Percentiles rank a stretch among this genome's conserved stretches.
phyloP scores from a whole-genome alignment of 2,113 vertebrate genomes.

The Chionomys nivalis region DNA sequence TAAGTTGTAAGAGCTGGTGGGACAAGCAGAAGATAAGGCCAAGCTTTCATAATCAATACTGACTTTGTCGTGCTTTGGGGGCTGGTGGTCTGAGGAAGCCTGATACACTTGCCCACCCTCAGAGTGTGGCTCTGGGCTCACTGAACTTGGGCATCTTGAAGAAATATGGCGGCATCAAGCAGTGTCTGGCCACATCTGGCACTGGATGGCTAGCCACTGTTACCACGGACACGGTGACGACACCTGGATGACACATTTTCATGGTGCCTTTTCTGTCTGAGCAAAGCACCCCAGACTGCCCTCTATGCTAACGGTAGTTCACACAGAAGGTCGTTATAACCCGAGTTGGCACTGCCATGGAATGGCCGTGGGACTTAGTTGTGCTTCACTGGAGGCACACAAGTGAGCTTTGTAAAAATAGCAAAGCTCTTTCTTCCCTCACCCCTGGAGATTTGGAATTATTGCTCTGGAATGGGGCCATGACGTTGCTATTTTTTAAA shows the following conservation, averaged over 20 bases:
- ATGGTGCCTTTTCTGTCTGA: background rate
- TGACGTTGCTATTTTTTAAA: background rate
- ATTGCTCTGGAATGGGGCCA: background rate
- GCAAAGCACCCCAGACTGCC: background rate
- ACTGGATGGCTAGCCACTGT: background rate
- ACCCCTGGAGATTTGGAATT: background rate
- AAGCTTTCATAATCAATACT: background rate
- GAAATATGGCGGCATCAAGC: background rate
- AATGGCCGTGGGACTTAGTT: background rate
- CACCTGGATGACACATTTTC: background rate
- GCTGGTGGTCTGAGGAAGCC: background rate
- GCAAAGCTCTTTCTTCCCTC: background rate
- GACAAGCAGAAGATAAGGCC: background rate
- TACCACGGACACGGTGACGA: fast-evolving
- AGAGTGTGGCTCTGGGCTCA: background rate
- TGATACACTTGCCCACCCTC: too few species aligned
- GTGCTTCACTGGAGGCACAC: background rate
- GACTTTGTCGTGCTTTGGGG: background rate
- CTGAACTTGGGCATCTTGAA: background rate
- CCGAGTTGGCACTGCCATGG: background rate
- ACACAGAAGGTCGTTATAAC: background rate
- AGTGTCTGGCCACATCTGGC: too few species aligned
- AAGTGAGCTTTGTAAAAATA: background rate
- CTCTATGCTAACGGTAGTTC: background rate
- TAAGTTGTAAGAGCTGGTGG: background rate